Percentiles rank a stretch among this genome's conserved stretches.
Conservation (phyloP, 2,888 invertebrate genomes). For the Athripsodes cinereus region DNA sequence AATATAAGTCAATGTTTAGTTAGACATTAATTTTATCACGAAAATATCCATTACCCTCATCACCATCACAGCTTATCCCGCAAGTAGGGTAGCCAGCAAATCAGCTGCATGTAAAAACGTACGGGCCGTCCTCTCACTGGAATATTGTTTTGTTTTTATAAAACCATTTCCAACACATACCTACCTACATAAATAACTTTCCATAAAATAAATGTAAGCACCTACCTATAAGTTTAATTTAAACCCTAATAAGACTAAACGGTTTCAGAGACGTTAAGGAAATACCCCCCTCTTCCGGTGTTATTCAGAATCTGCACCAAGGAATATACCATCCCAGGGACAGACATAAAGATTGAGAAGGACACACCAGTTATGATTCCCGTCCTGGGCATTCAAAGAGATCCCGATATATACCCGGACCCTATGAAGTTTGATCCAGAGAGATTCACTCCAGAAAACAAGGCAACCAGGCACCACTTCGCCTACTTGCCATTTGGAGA, state of each 20-base stretch:
- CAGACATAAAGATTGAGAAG: conserved; percentile 29
- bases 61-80: no score
- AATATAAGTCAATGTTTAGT: no score
- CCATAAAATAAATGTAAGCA: no score
- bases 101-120: no score
- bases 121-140: neutral
- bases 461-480: conserved; percentile 29
- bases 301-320: conserved; percentile 29
- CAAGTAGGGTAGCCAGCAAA: no score
- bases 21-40: no score
- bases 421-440: conserved; percentile 36
- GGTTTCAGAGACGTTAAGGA: conserved; percentile 34
- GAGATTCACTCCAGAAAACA: conserved; percentile 32
- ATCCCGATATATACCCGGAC: conserved; percentile 32
- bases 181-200: no score
- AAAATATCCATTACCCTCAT: no score
- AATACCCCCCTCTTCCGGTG: conserved; percentile 33
- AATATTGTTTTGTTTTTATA: no score
- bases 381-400: conserved; percentile 32
- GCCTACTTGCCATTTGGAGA: conserved; percentile 31
- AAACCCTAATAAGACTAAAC: neutral
- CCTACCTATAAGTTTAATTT: no score
- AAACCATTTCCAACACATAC: no score
- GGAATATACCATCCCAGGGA: conserved; percentile 30
- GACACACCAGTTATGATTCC: conserved; percentile 33